Evolutionary conservation across 2,113 vertebrate species (phyloP).

Genomic region (Osmerus mordax): DNA sequence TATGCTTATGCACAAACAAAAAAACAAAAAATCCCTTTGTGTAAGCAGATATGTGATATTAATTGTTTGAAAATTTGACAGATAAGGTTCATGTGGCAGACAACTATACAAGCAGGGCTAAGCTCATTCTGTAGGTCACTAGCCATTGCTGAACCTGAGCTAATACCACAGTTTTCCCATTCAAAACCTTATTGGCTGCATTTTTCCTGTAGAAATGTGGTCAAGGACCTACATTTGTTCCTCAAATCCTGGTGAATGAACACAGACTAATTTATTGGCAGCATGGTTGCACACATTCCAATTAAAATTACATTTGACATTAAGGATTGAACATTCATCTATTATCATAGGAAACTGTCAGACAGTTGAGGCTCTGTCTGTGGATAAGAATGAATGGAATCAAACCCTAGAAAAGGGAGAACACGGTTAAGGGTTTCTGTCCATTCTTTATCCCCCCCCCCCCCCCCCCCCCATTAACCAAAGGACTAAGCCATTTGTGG

Average conservation of each 20-base stretch:
- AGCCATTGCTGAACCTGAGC: background rate
- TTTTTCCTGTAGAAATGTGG: background rate
- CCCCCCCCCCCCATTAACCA: conserved; percentile 4
- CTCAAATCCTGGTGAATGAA: background rate
- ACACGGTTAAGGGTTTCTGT: background rate
- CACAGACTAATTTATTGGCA: background rate
- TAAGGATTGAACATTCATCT: no score
- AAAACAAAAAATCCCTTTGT: background rate
- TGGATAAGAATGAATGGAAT: no score
- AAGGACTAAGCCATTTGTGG: conserved; percentile 35
- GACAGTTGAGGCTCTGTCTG: no score
- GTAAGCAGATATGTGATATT: no score
- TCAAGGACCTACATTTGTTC: background rate
- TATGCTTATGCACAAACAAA: background rate
- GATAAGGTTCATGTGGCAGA: conserved; percentile 3
- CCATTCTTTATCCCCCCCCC: conserved; percentile 12
- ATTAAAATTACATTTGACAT: no score
- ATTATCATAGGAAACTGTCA: no score
- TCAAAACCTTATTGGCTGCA: conserved; percentile 5
- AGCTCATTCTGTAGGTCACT: background rate
- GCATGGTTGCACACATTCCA: no score
- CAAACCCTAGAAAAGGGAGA: no score
- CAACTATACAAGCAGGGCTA: background rate
- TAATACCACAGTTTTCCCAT: background rate
- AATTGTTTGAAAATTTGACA: background rate